Evolutionary conservation across 2,888 invertebrate species (phyloP), one percentile per base, ranked within the genome.

Genomic region (Cancer borealis): DNA sequence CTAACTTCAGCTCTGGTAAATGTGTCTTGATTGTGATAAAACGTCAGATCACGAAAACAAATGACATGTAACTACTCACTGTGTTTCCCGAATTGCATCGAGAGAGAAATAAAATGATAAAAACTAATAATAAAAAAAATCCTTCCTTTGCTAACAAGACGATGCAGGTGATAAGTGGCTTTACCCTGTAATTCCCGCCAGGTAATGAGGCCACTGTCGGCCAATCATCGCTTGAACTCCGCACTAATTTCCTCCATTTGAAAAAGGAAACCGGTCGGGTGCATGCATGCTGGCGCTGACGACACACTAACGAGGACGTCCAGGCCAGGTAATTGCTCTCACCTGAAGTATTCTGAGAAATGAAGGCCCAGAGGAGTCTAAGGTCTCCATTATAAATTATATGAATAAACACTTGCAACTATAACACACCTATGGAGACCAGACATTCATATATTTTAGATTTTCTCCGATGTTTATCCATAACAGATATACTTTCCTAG

Each of bases 261-360:
- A 79, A 79, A 79, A 79, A 79, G 79, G 79, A 79, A 79, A 30
- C 79, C 79, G 79, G 26, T 79, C 79, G 79, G 30, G 79, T 79
- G 30, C 79, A 79, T 79, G 79, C 79, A 30, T 66, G 66, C 66
- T n/a, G 73, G 73, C 73, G 73, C 73, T 26, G 73, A 73, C 73
- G 79, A 30, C 79, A 30, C 79, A 30, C 79, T 79, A 79, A 79
- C 79, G 79, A 79, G 79, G 79, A 73, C 73, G 21, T 30, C 79
- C 30, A 79, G 30, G 21, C 14, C 26, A 79, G 30, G 30, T 79
- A 30, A 79, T 79, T 79, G 30, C 30, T 30, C 79, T 79, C 79
- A 30, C 79, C 66, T 66, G 66, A 66, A 66, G n/a, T 21, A n/a
- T n/a, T 66, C 66, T 17, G n/a, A 5, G 66, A 66, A n/a, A 4